phyloP scores from a whole-genome alignment of 2,888 invertebrate species.

The Chaitophorus viminalis region DNA sequence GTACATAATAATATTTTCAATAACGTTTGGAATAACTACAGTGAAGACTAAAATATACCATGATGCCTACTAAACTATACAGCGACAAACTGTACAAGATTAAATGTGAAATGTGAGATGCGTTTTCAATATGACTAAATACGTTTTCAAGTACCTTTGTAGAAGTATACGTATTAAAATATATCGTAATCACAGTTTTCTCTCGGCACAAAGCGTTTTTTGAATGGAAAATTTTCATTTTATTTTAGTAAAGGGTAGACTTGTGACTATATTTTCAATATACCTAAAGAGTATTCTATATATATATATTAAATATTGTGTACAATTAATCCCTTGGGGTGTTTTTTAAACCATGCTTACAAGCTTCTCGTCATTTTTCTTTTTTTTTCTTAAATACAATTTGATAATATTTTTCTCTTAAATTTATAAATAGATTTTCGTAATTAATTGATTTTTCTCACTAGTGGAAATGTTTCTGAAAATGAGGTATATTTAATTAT shows the following conservation, averaged over 20 bases:
- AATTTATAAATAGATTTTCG: neutral
- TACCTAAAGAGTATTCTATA: neutral
- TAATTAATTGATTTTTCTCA: neutral
- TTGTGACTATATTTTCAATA: neutral
- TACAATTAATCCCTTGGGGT: neutral
- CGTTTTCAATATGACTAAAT: neutral
- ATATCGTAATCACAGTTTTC: neutral
- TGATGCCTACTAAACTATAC: neutral
- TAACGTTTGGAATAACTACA: neutral
- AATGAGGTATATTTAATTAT: too few species aligned
- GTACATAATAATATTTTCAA: neutral
- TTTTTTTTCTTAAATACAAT: neutral
- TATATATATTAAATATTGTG: neutral
- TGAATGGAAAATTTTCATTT: neutral
- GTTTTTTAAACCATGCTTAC: neutral
- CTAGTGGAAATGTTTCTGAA: too few species aligned
- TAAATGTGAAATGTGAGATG: neutral
- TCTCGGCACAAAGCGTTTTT: neutral
- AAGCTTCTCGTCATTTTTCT: neutral
- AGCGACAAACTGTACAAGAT: neutral
- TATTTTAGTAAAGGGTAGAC: neutral
- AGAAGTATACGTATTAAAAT: conserved; percentile 1
- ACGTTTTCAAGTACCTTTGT: conserved; percentile 5
- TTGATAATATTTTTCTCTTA: neutral
- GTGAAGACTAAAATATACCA: too few species aligned